These are phyloP conservation scores for Stigmatopora nigra DNA, from an alignment of 2,113 vertebrate genomes.

Conservation along the genomic window DNA sequence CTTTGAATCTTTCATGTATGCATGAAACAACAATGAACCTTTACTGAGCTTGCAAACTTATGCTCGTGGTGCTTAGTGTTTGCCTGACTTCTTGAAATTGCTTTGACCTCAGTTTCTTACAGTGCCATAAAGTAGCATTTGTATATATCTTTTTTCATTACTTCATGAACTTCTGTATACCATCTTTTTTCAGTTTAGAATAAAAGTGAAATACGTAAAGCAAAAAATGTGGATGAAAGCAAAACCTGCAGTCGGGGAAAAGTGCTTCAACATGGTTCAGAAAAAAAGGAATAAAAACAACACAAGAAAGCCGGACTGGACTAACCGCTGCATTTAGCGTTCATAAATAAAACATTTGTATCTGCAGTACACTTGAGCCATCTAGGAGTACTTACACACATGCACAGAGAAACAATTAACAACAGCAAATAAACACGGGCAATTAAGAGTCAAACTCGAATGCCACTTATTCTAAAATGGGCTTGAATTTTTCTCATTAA, in stretches of 20 bases:
- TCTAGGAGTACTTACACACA: slow-evolving; percentile 16
- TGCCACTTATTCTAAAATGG: background rate
- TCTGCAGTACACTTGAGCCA: slow-evolving; percentile 25
- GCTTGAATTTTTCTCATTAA: background rate
- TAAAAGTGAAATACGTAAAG: background rate
- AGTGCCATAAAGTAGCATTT: background rate
- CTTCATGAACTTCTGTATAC: too few relatives aligned
- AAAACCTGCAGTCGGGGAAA: background rate
- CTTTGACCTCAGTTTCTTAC: background rate
- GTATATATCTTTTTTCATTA: too few relatives aligned
- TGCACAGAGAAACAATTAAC: background rate
- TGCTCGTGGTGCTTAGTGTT: background rate
- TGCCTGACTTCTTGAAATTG: background rate
- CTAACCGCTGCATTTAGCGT: slow-evolving; percentile 32
- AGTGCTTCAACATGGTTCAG: background rate
- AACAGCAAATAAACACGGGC: background rate
- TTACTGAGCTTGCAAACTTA: background rate
- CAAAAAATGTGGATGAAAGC: background rate
- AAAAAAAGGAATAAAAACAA: background rate
- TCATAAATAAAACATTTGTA: slow-evolving; percentile 38
- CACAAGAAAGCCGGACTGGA: slow-evolving; percentile 8
- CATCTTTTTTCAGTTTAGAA: background rate
- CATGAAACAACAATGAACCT: background rate
- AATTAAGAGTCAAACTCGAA: background rate
- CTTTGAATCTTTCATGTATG: slow-evolving; percentile 1